Percentiles rank a stretch among this genome's conserved stretches.
phyloP scores from a whole-genome alignment of 2,113 vertebrate species.

The Pachycephala philippinensis region DNA sequence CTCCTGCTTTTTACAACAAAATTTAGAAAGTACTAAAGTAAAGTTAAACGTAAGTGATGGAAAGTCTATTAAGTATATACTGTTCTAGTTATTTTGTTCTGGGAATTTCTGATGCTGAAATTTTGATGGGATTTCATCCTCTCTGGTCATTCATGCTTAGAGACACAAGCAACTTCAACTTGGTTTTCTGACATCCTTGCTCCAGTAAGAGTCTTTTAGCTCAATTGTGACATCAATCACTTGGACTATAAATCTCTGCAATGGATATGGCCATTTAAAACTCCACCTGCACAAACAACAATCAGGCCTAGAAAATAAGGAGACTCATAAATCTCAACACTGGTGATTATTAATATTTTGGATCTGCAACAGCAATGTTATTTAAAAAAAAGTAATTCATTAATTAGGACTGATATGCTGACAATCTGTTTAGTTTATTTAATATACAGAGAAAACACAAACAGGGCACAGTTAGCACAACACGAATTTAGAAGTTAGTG shows the following conservation, averaged over 20 bases:
- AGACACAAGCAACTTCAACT: conserved; percentile 68
- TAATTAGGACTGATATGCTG: conserved; percentile 69
- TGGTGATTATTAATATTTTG: conserved; percentile 71
- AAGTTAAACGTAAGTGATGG: neutral
- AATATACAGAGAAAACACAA: conserved; percentile 70
- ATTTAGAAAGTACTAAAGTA: neutral
- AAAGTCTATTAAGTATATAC: neutral
- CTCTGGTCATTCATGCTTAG: conserved; percentile 28
- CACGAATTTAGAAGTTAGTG: conserved; percentile 49
- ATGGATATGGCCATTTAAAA: conserved; percentile 74
- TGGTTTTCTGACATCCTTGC: conserved; percentile 66
- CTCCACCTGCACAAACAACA: conserved; percentile 83
- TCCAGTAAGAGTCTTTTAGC: conserved; percentile 58
- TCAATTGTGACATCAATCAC: conserved; percentile 76
- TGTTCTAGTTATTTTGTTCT: neutral
- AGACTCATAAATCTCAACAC: conserved; percentile 73
- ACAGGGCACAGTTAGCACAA: conserved; percentile 66
- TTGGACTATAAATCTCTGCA: conserved; percentile 73
- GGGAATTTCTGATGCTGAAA: neutral
- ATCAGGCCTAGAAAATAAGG: conserved; percentile 68
- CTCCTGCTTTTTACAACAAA: neutral
- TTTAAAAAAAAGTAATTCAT: conserved; percentile 19
- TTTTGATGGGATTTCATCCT: neutral
- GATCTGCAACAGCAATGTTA: conserved; percentile 44
- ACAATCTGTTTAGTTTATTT: conserved; percentile 73